phyloP scores from a whole-genome alignment of 2,888 invertebrate genomes.

The Tridacna gigas region DNA sequence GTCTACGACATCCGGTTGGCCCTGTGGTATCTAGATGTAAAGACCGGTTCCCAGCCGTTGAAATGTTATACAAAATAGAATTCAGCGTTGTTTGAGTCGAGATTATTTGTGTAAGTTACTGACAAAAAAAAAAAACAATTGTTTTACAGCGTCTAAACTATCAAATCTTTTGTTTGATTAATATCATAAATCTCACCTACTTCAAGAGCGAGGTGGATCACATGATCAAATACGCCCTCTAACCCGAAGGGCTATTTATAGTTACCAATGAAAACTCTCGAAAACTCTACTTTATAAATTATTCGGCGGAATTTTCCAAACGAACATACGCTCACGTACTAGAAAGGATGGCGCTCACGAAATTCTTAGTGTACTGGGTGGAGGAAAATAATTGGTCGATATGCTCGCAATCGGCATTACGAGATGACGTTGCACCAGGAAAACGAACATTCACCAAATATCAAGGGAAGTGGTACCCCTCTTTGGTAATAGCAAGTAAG shows the following conservation, averaged over 20 bases:
- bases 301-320: conserved; percentile 1
- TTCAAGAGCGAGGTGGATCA: not conserved
- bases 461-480: conserved; percentile 34
- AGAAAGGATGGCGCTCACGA: conserved; percentile 27
- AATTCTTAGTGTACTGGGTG: conserved; percentile 34
- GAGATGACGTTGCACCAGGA: conserved; percentile 33
- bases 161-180: not conserved
- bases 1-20: not conserved
- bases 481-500: conserved; percentile 36
- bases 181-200: not conserved
- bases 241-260: conserved; percentile 21
- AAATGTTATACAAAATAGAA: not conserved
- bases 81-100: not conserved
- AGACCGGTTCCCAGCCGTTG: not conserved
- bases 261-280: conserved; percentile 20
- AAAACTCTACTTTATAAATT: not conserved
- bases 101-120: not conserved
- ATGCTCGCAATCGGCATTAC: conserved; percentile 26
- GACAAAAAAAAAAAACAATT: not conserved
- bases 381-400: conserved; percentile 37
- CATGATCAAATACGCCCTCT: conserved; percentile 28
- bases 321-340: too few species aligned
- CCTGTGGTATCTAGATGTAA: not conserved
- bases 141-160: not conserved
- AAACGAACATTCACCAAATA: conserved; percentile 28